A percentile compares a stretch with the other conserved stretches of the same genome.
Conservation (phyloP, 2,888 invertebrate genomes). For the Geophilus truncorum region DNA sequence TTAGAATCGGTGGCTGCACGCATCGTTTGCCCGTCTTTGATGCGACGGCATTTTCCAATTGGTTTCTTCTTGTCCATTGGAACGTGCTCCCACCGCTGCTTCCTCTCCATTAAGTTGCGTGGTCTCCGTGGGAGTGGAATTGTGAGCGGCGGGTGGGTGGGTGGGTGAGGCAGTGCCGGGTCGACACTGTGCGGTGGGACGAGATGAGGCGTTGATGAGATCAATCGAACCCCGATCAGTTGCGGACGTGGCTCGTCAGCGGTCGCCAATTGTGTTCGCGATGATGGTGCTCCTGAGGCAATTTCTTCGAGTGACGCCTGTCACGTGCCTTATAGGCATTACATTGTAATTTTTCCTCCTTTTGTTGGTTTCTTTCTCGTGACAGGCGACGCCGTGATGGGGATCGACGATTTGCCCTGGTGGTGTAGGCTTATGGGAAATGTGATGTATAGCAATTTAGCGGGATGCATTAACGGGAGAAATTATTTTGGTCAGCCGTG, state of each 20-base stretch:
- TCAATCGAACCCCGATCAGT: conserved; percentile 9
- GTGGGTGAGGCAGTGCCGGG: too few species aligned
- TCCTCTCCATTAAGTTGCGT: neutral
- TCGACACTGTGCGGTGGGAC: neutral
- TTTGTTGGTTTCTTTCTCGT: neutral
- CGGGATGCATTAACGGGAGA: too few species aligned
- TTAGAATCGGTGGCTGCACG: neutral
- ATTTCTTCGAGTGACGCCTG: neutral
- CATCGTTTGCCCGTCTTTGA: conserved; percentile 6
- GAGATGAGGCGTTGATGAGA: conserved; percentile 15
- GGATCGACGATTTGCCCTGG: too few species aligned
- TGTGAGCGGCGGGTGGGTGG: neutral
- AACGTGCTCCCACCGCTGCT: neutral
- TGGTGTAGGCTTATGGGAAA: too few species aligned
- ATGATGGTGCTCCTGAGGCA: neutral
- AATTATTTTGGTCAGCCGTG: too few species aligned
- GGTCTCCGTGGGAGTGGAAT: neutral
- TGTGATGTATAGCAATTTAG: too few species aligned
- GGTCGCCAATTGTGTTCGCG: neutral
- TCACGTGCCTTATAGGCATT: neutral
- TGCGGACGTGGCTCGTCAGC: conserved; percentile 8
- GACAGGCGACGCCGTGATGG: neutral
- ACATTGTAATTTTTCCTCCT: neutral
- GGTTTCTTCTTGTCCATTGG: conserved; percentile 20
- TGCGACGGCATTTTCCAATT: conserved; percentile 10